These are phyloP conservation scores for Pristionchus fissidentatus DNA, from an alignment of 2,888 invertebrate species.

Conservation along the genomic window DNA sequence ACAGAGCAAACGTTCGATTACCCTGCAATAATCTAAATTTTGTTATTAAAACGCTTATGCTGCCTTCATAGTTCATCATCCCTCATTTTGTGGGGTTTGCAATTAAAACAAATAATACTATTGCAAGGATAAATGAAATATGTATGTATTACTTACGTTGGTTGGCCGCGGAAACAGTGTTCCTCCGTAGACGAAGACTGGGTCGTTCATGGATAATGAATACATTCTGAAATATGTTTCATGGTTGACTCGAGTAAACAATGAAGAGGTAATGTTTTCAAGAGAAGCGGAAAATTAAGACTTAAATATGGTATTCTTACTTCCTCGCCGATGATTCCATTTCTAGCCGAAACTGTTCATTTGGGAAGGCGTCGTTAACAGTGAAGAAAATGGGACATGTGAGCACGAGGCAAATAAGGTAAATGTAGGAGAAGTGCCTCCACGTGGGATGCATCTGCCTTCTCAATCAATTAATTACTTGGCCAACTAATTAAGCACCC, in stretches of 20 bases:
- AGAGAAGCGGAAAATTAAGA: too few species aligned
- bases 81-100: too few species aligned
- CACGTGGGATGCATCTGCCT: not conserved
- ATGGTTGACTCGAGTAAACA: not conserved
- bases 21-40: too few species aligned
- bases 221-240: not conserved
- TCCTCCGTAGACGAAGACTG: conserved; percentile 2
- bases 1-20: conserved; percentile 34
- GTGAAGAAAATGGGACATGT: not conserved
- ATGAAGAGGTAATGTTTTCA: not conserved
- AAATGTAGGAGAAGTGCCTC: not conserved
- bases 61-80: too few species aligned
- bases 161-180: conserved; percentile 19
- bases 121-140: not conserved
- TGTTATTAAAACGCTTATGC: too few species aligned
- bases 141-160: not conserved
- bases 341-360: not conserved
- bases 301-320: not conserved
- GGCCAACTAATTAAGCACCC: not conserved
- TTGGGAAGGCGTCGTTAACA: not conserved
- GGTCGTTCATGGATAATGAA: not conserved
- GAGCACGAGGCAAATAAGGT: not conserved
- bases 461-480: not conserved
- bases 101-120: too few species aligned
- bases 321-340: not conserved